Base-by-base conservation (phyloP, 35 echinoderm and acorn worm species). In the Diadema setosum region DNA sequence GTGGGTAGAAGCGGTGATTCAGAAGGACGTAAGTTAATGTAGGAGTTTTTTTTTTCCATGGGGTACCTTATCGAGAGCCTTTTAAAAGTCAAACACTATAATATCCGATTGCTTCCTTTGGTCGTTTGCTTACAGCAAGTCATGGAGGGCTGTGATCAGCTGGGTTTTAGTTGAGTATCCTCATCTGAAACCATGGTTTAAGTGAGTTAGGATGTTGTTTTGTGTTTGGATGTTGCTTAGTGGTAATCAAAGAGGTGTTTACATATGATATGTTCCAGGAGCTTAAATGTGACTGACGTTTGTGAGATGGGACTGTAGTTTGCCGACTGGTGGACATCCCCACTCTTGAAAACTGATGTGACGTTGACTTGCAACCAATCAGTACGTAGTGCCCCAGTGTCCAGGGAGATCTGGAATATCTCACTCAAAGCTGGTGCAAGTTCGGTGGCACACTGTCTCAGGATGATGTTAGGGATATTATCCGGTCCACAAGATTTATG, bases 41-140 rank as follows among this genome's bases (percentile, higher is more conserved):
- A 90, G 24, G 16, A 94, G 83, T 45, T 46, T 67, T 25, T 45
- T 7, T n/a, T n/a, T n/a, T n/a, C n/a, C n/a, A 39, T 93, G 85
- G 20, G 85, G 85, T 3, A 52, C 48, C 9, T 9, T 52, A n/a
- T 52, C n/a, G 48, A 52, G n/a, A 9, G 48, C 48, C 48, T 52
- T 52, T 11, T 9, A 52, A 52, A 52, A 52, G 9, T 52, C n/a
- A n/a, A n/a, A 11, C n/a, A 52, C n/a, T 52, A 52, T 52, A 11
- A 52, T 52, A n/a, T 52, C 48, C 9, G 48, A 11, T n/a, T 52
- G 48, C 9, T 9, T 52, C 48, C 48, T 9, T 52, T 52, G 9
- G 48, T 52, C 48, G n/a, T 11, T 11, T 11, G 48, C 9, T 11
- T 11, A 3, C 26, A 35, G 37, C 18, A 75, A 35, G 37, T 75